These are phyloP conservation scores for Coracias cyanogaster DNA, from an alignment of 2,797 vertebrate species.

Conservation along the genomic window DNA sequence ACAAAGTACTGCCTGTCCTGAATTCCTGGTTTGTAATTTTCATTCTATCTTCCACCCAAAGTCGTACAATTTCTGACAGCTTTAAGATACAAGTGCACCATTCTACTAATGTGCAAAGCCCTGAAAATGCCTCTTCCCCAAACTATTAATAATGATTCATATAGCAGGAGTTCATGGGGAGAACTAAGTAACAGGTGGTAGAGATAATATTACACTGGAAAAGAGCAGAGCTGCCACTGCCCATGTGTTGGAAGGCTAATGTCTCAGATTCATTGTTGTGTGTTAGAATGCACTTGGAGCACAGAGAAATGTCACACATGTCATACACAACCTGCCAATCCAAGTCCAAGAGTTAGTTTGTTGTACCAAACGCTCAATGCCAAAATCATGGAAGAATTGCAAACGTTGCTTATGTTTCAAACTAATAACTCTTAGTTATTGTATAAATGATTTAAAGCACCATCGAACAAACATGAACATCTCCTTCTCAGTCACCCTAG, in stretches of 20 bases:
- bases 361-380: neutral
- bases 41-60: neutral
- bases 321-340: neutral
- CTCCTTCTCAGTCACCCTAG: neutral
- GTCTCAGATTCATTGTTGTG: constrained; percentile 73
- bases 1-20: neutral
- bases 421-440: neutral
- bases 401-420: neutral
- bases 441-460: neutral
- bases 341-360: neutral
- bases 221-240: constrained; percentile 85
- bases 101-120: neutral
- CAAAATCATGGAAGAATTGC: neutral
- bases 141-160: constrained; percentile 86
- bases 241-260: constrained; percentile 12
- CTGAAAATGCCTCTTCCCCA: neutral
- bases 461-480: neutral
- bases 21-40: neutral
- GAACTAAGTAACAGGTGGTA: constrained; percentile 87
- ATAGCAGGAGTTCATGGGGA: constrained; percentile 78
- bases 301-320: constrained; percentile 70
- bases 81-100: neutral
- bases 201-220: constrained; percentile 87
- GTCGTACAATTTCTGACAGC: neutral
- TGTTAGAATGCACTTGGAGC: constrained; percentile 63